Conservation (phyloP, 1,140 invertebrate genomes). For the Neuroterus valhalla region DNA sequence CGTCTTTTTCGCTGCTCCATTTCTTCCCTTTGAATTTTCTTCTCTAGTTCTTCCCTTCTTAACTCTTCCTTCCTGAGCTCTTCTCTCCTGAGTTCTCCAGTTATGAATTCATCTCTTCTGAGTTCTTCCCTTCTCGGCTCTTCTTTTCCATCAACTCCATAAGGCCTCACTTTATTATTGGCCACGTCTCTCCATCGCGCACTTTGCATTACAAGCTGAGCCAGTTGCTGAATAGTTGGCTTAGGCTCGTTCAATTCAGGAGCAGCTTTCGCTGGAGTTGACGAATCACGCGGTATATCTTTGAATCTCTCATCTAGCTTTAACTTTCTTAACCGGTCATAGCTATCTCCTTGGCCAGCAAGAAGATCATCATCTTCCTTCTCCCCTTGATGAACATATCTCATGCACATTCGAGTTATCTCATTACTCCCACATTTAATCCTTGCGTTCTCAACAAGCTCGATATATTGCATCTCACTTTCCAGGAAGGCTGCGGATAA, state of each 20-base stretch:
- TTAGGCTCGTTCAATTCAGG: constrained; percentile 47
- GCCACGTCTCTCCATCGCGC: constrained; percentile 64
- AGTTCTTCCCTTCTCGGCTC: not conserved
- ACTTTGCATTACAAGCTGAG: constrained; percentile 70
- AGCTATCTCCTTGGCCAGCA: constrained; percentile 64
- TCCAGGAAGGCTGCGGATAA: constrained; percentile 66
- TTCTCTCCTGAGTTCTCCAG: not conserved
- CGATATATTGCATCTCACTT: constrained; percentile 57
- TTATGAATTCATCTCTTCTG: not conserved
- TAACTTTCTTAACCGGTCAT: constrained; percentile 59
- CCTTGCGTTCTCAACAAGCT: constrained; percentile 53
- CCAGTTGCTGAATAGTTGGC: constrained; percentile 69
- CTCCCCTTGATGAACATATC: constrained; percentile 38
- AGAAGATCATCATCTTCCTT: constrained; percentile 52
- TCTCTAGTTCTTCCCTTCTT: not conserved
- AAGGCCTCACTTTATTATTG: constrained; percentile 33
- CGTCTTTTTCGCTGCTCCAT: not conserved
- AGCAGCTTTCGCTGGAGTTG: constrained; percentile 65
- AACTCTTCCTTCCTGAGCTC: not conserved
- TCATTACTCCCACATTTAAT: constrained; percentile 46
- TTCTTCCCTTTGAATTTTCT: not conserved
- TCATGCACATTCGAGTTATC: constrained; percentile 36
- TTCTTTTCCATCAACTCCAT: constrained; percentile 23
- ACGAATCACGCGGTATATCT: constrained; percentile 61
- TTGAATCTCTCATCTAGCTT: constrained; percentile 43